Evolutionary conservation across 2,113 vertebrate genomes (phyloP), one percentile per base, ranked within the genome.

Genomic region (Pleuronectes platessa): DNA sequence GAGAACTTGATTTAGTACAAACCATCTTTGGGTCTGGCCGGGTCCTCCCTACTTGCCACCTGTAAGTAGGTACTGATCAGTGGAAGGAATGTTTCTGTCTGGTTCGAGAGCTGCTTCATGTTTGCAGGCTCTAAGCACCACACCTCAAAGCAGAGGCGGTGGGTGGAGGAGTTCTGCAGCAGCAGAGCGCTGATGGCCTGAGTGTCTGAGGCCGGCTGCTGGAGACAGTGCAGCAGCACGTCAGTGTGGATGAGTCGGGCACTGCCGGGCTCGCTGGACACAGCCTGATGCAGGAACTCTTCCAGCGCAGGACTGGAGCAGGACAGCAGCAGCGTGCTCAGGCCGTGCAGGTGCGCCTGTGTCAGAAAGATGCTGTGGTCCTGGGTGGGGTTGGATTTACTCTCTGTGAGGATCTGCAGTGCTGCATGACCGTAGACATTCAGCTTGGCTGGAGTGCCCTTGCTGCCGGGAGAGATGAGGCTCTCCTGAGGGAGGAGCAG

Each of bases 141-240:
- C 27, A 91, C 68, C 90, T 99, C 96, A 0, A 99, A 98, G 71
- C 90, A 81, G 65, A 99, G 93, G 55, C 95, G 85, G 65, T 98
- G 96, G 18, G 96, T 92, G 47, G 91, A 91, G 86, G 94, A 95
- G 87, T 93, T 90, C 66, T 81, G 89, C 49, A 99, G 88, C 83
- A 99, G 89, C 27, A 95, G 40, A 14, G 87, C 58, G 0, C 90
- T 90, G 0, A 97, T 81, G 61, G 83, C 84, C 55, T 93, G 81
- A 5, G 92, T 73, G 0, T 75, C 82, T 24, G 78, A 35, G 0
- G 86, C 92, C 31, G 68, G 68, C 23, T 21, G 88, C 37, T 80
- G 85, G 51, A 99, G 94, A 83, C 96, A 98, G 83, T 94, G 92
- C 58, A 94, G 65, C 0, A 97, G 91, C n/a, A 98, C 83, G 0